Evolutionary conservation across 2,113 vertebrate genomes (phyloP).

Genomic region (Lepus europaeus): DNA sequence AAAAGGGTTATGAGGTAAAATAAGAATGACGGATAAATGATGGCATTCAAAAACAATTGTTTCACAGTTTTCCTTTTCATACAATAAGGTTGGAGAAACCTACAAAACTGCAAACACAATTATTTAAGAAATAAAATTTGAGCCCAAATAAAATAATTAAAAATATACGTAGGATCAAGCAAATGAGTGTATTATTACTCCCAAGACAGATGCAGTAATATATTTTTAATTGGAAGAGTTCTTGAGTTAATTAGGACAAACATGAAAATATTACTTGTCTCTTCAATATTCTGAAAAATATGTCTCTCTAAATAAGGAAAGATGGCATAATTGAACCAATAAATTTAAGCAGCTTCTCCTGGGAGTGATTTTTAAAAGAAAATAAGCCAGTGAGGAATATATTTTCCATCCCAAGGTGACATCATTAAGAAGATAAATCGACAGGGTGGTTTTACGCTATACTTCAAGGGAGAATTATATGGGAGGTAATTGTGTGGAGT

Average conservation of each 20-base stretch:
- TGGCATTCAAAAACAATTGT: neutral
- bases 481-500: neutral
- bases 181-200: neutral
- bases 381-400: neutral
- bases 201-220: neutral
- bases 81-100: neutral
- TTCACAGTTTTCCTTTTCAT: neutral
- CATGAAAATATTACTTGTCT: neutral
- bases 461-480: neutral
- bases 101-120: neutral
- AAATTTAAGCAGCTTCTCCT: neutral
- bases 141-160: neutral
- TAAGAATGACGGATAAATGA: neutral
- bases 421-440: neutral
- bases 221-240: neutral
- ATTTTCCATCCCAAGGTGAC: neutral
- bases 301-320: neutral
- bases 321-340: neutral
- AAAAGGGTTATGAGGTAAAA: neutral
- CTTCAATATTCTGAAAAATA: neutral
- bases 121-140: neutral
- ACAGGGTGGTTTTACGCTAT: neutral
- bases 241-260: neutral
- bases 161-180: neutral
- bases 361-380: neutral